Evolutionary conservation across 2,888 invertebrate genomes (phyloP).

Genomic region (Limnephilus auricula): DNA sequence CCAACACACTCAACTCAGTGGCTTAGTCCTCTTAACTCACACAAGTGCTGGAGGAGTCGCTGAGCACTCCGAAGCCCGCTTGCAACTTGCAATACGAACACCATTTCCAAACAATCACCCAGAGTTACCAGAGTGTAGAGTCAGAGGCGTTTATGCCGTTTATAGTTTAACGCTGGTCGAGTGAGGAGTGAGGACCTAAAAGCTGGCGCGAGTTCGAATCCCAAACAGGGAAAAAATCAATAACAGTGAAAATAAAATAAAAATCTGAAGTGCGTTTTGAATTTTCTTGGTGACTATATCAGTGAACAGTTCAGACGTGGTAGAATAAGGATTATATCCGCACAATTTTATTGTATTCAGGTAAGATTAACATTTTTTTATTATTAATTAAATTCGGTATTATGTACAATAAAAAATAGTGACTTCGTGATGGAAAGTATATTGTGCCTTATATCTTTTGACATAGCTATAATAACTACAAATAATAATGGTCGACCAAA

Average conservation of each 20-base stretch:
- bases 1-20: neutral
- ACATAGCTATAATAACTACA: neutral
- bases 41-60: constrained; percentile 9
- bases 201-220: constrained; percentile 41
- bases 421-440: neutral
- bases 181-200: constrained; percentile 16
- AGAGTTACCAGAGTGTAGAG: constrained; percentile 2
- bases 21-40: constrained; percentile 10
- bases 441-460: neutral
- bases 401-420: neutral
- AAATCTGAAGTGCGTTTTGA: neutral
- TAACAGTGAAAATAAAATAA: neutral
- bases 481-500: neutral
- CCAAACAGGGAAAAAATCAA: constrained; percentile 12
- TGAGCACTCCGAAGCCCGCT: neutral
- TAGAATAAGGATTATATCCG: neutral
- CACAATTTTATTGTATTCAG: neutral
- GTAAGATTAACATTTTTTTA: neutral
- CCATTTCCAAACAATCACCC: neutral
- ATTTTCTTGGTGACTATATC: neutral
- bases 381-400: neutral
- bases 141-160: neutral
- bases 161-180: constrained; percentile 21
- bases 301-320: neutral
- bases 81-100: neutral